Evolutionary conservation across 2,113 vertebrate genomes (phyloP).

Genomic region (Procavia capensis): DNA sequence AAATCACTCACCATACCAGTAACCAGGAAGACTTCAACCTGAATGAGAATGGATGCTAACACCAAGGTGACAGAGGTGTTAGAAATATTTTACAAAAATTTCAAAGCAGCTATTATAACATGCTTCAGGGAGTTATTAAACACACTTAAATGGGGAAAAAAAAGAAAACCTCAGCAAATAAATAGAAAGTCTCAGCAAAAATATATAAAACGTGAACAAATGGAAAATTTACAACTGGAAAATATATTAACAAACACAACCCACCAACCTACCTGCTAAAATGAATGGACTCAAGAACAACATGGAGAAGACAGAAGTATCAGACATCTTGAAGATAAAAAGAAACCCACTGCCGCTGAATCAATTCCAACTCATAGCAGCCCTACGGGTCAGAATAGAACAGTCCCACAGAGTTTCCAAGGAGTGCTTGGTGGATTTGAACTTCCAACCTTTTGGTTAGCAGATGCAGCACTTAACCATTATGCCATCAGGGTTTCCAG

Average conservation of each 20-base stretch:
- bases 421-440: too few species aligned
- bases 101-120: conserved; percentile 48
- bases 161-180: conserved; percentile 22
- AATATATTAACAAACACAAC: background rate
- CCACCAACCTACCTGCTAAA: too few species aligned
- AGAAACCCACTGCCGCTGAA: too few species aligned
- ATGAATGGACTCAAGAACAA: background rate
- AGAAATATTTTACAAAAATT: conserved; percentile 16
- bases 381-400: too few species aligned
- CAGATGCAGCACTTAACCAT: too few species aligned
- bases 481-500: too few species aligned
- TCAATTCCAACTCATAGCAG: too few species aligned
- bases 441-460: too few species aligned
- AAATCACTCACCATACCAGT: background rate
- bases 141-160: background rate
- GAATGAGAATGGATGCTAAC: conserved; percentile 15
- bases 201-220: background rate
- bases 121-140: conserved; percentile 2
- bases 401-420: too few species aligned
- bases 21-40: background rate
- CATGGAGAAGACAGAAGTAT: background rate
- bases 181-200: background rate
- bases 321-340: conserved; percentile 21
- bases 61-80: conserved; percentile 5
- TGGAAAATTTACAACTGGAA: conserved; percentile 30